These are phyloP conservation scores for Pygoscelis antarcticus DNA, from an alignment of 2,113 vertebrate genomes.

Conservation along the genomic window DNA sequence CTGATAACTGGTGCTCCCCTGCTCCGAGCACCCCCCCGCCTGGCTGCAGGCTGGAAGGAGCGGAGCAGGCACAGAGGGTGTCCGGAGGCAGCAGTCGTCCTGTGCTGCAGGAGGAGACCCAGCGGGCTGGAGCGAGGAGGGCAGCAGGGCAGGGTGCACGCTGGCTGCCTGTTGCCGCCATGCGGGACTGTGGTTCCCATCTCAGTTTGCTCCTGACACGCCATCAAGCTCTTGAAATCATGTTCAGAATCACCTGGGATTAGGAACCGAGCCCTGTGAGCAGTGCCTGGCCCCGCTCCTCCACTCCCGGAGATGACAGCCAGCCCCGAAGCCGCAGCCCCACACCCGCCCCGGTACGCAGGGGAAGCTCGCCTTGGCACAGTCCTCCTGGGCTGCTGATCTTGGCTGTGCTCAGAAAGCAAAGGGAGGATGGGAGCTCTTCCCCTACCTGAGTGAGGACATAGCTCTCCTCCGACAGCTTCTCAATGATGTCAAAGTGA, in stretches of 20 bases:
- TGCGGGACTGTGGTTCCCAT: neutral
- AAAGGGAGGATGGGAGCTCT: accelerated
- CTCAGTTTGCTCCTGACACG: neutral
- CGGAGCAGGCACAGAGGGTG: neutral
- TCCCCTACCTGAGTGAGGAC: slow-evolving; percentile 72
- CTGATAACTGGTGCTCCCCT: too few relatives aligned
- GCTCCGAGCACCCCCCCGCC: neutral
- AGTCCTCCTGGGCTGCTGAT: neutral
- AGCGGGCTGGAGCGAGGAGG: accelerated
- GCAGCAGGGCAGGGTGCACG: neutral
- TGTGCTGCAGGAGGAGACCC: neutral
- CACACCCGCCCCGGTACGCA: accelerated
- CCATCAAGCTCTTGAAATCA: slow-evolving; percentile 54
- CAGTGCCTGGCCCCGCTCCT: neutral
- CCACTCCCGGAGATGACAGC: neutral
- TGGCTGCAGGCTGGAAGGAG: neutral
- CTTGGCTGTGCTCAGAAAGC: neutral
- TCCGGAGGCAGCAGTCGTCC: accelerated
- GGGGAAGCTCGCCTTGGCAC: neutral
- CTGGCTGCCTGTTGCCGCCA: neutral
- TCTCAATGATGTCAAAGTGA: slow-evolving; percentile 79
- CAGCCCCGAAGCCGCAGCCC: neutral
- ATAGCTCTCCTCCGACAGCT: slow-evolving; percentile 49
- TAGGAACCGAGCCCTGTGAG: neutral
- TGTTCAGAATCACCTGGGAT: slow-evolving; percentile 69